A percentile compares a stretch with the other conserved stretches of the same genome.
phyloP scores from a whole-genome alignment of 2,113 vertebrate genomes.

The Fregetta grallaria region DNA sequence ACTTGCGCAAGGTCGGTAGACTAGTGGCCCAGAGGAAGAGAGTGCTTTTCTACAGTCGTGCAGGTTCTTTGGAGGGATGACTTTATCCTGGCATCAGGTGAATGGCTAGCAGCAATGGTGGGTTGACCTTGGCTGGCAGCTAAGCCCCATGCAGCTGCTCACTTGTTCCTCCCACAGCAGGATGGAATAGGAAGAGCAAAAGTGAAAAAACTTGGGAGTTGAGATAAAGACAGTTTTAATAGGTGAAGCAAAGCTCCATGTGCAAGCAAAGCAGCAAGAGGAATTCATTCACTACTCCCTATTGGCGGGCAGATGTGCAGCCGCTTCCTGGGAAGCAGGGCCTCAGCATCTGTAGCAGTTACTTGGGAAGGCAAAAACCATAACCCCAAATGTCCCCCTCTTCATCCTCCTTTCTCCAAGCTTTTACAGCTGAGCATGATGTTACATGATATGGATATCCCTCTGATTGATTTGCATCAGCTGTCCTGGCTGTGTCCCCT shows the following conservation, averaged over 20 bases:
- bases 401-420: neutral
- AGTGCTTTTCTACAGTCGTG: neutral
- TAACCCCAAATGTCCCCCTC: neutral
- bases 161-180: neutral
- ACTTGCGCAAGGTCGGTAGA: neutral
- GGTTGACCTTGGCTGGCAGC: neutral
- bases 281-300: neutral
- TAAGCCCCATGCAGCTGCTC: neutral
- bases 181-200: neutral
- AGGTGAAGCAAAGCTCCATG: neutral
- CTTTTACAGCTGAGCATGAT: neutral
- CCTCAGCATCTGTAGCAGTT: neutral
- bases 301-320: neutral
- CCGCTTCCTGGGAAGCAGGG: neutral
- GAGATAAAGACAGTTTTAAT: neutral
- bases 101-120: rapidly evolving
- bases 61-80: neutral
- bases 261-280: neutral
- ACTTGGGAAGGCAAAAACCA: neutral
- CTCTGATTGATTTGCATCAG: neutral
- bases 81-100: neutral
- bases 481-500: neutral
- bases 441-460: neutral
- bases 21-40: neutral
- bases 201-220: neutral